phyloP scores from a whole-genome alignment of 2,113 vertebrate genomes.

The Colaptes auratus region DNA sequence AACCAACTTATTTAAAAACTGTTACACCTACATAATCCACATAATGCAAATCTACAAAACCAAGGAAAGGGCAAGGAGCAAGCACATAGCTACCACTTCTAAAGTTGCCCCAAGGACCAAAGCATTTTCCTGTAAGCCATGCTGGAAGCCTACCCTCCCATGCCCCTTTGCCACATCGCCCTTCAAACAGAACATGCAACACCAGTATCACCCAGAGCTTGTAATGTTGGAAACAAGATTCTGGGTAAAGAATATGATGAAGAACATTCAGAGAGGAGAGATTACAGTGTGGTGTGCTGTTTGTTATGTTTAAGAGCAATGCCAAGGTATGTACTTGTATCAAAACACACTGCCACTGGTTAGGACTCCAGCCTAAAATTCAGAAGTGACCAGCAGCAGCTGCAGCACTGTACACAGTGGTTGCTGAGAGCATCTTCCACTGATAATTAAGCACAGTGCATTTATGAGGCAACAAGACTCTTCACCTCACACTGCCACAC shows the following conservation, averaged over 20 bases:
- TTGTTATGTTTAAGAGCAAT: neutral
- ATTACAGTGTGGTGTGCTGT: neutral
- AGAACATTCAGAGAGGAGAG: neutral
- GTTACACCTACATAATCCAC: neutral
- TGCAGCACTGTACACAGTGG: neutral
- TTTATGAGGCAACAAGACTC: neutral
- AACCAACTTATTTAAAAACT: neutral
- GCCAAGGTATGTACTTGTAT: neutral
- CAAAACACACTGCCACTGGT: neutral
- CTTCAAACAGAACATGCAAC: neutral
- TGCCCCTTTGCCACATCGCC: neutral
- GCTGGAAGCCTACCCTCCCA: neutral
- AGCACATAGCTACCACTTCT: neutral
- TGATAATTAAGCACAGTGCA: neutral
- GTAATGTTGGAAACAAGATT: neutral
- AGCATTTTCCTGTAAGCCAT: neutral
- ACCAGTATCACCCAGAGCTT: rapidly evolving
- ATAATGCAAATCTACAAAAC: neutral
- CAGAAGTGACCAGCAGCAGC: neutral
- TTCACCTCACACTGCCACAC: neutral
- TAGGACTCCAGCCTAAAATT: neutral
- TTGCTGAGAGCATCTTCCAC: neutral
- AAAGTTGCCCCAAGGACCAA: neutral
- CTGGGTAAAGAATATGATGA: neutral
- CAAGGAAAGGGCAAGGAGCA: neutral